These are phyloP conservation scores for Rhyzopertha dominica DNA, from an alignment of 1,140 invertebrate genomes.

Conservation along the genomic window DNA sequence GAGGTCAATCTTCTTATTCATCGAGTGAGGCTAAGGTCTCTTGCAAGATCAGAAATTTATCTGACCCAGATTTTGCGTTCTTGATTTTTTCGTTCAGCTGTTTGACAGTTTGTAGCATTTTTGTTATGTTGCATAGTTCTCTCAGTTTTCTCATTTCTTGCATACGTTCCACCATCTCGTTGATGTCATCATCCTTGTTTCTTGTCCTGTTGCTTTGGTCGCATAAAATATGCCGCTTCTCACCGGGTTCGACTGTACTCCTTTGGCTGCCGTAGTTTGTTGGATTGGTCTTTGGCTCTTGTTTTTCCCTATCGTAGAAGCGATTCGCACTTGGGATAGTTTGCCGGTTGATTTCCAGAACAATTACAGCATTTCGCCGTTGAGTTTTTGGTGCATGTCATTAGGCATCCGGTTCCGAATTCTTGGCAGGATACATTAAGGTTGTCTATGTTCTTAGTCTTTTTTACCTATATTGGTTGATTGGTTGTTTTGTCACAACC, in stretches of 20 bases:
- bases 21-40: no score
- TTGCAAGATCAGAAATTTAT: no score
- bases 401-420: conserved; percentile 18
- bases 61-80: neutral
- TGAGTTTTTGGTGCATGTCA: no score
- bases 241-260: no score
- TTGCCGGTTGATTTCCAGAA: neutral
- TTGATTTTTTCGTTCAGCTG: neutral
- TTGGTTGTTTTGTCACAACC: neutral
- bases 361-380: neutral
- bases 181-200: no score
- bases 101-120: neutral
- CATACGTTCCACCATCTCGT: neutral
- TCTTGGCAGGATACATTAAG: conserved; percentile 15
- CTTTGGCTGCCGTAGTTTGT: no score
- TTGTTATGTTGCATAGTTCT: neutral
- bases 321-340: neutral
- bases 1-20: no score
- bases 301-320: neutral
- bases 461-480: neutral
- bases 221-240: no score
- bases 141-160: conserved; percentile 1
- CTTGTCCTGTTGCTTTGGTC: no score
- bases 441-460: neutral
- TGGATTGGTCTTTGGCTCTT: no score